Evolutionary conservation across 1,140 invertebrate species (phyloP).

Genomic region (Semibalanus balanoides): DNA sequence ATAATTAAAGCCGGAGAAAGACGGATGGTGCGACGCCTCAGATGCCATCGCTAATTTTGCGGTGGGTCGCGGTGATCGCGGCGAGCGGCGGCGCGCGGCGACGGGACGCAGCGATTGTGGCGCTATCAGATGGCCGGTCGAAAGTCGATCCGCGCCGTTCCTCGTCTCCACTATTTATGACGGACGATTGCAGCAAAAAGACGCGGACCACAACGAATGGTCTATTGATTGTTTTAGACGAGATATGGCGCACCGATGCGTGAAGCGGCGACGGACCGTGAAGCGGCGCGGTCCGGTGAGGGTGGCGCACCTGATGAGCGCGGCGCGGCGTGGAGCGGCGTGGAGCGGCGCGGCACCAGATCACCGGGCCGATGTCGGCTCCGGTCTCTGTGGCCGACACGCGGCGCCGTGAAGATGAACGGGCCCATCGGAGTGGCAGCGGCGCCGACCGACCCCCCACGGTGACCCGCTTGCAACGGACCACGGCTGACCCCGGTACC

Average conservation of each 20-base stretch:
- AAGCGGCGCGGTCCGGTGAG: neutral
- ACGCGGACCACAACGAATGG: neutral
- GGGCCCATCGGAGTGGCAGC: no score
- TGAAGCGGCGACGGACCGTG: neutral
- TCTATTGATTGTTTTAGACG: neutral
- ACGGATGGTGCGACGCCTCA: neutral
- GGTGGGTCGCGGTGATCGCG: no score
- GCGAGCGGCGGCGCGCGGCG: no score
- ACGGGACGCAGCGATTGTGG: no score
- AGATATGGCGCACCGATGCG: neutral
- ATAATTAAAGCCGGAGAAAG: neutral
- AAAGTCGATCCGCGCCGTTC: neutral
- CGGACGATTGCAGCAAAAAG: conserved; percentile 1
- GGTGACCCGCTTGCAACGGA: neutral
- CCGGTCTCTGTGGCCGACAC: no score
- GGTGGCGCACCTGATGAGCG: no score
- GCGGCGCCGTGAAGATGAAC: no score
- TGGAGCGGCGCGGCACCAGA: no score
- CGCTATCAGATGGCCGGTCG: no score
- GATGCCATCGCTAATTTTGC: neutral
- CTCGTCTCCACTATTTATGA: neutral
- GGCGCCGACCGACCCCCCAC: no score
- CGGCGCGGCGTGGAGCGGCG: neutral
- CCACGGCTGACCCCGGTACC: no score
- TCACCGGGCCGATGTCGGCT: no score